Base-by-base conservation (phyloP, 2,797 vertebrate species). In the Artibeus lituratus region DNA sequence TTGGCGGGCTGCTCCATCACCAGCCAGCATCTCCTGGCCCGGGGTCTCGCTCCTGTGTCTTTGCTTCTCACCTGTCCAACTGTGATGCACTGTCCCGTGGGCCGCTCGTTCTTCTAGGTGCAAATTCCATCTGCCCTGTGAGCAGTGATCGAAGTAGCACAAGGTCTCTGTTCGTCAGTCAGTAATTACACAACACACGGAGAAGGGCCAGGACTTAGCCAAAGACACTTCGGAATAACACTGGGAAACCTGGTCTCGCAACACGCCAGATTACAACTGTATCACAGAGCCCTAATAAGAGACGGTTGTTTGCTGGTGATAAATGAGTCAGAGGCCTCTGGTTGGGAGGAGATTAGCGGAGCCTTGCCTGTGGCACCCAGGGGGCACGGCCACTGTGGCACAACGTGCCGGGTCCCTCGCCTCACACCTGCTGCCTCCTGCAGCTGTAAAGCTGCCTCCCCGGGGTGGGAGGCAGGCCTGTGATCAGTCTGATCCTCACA, bases 121-220 rank as follows among this genome's bases (percentile, higher is more conserved):
- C 62, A 90, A 59, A 94, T 91, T n/a, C 73, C 76, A 77, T 57
- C 87, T n/a, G 26, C 83, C 21, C 18, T 85, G 42, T 91, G 91
- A 97, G 87, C 87, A 95, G 96, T 72, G 53, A 51, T 95, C 11
- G 3, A 92, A 88, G 90, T 65, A 95, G 80, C 78, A 84, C 24
- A 72, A 47, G 82, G 72, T 94, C 96, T 94, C 86, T 94, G 57
- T 81, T 97, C 90, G 85, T 70, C 83, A 53, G 85, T 94, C 84
- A 47, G 82, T 97, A 96, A 97, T 91, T 35, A 53, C 67, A 87
- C 2, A 1, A 76, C 90, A 80, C 70, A 55, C 65, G 53, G 77
- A 95, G 87, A 90, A 94, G 29, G 91, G 42, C 82, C 91, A 76
- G 87, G 95, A 76, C 84, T 85, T n/a, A 86, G 82, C 77, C 83